These are phyloP conservation scores for Pachycephala philippinensis DNA, from an alignment of 2,113 vertebrate species.

Conservation along the genomic window DNA sequence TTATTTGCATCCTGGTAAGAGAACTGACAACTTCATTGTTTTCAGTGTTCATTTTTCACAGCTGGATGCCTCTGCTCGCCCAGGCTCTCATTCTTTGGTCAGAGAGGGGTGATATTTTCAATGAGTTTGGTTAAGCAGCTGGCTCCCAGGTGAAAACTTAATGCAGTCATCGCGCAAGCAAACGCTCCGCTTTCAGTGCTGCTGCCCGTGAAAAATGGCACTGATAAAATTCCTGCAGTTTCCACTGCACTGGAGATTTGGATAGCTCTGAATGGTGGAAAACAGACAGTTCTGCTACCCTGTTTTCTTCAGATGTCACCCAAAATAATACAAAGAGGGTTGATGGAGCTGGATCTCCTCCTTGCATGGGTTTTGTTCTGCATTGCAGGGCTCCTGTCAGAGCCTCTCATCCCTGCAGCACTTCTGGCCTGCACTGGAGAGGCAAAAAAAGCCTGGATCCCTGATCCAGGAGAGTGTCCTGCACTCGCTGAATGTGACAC, in stretches of 20 bases:
- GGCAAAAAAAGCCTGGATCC: not conserved
- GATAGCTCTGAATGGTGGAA: not conserved
- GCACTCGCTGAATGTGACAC: not conserved
- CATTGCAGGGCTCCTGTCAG: not conserved
- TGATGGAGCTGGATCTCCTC: not conserved
- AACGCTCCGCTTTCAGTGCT: not conserved
- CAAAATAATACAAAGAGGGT: not conserved
- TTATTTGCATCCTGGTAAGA: slow-evolving; percentile 76
- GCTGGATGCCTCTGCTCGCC: slow-evolving; percentile 64
- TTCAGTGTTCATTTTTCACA: slow-evolving; percentile 76
- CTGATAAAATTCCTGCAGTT: not conserved
- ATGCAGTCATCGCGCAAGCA: not conserved
- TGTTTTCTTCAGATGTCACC: not conserved
- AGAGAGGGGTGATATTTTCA: slow-evolving; percentile 52
- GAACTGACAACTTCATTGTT: slow-evolving; percentile 78
- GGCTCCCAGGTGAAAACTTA: slow-evolving; percentile 51
- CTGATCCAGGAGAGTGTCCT: not conserved
- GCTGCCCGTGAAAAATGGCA: not conserved
- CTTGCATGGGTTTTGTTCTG: fast-evolving
- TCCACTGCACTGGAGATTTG: not conserved
- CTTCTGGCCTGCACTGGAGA: not conserved
- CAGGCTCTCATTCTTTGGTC: slow-evolving; percentile 55
- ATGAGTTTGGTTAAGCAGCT: slow-evolving; percentile 33
- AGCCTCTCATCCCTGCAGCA: not conserved
- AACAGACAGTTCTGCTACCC: not conserved